Conservation (phyloP, 2,888 invertebrate genomes). For the Electrophaes corylata region DNA sequence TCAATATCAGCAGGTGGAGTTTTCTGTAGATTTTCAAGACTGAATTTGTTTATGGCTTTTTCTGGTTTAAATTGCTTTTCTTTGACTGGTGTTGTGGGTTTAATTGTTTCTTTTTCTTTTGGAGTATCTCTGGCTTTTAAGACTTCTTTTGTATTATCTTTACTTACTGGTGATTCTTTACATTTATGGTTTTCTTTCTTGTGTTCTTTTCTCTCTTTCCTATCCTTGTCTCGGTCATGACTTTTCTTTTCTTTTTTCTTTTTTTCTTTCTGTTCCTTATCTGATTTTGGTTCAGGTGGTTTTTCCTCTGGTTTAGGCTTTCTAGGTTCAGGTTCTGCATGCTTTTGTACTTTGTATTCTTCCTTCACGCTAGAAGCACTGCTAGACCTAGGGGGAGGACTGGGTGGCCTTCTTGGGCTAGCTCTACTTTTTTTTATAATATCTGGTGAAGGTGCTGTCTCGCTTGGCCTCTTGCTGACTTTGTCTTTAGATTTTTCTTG, state of each 20-base stretch:
- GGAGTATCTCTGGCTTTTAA: slow-evolving; percentile 68
- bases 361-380: slow-evolving; percentile 77
- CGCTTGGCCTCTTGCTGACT: slow-evolving; percentile 76
- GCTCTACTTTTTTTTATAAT: slow-evolving; percentile 66
- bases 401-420: slow-evolving; percentile 68
- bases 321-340: slow-evolving; percentile 65
- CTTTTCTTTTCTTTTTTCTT: slow-evolving; percentile 87
- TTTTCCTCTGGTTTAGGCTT: slow-evolving; percentile 78
- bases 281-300: slow-evolving; percentile 79
- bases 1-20: slow-evolving; percentile 70
- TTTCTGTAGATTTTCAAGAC: slow-evolving; percentile 77
- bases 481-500: slow-evolving; percentile 83
- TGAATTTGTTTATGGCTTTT: slow-evolving; percentile 75
- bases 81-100: slow-evolving; percentile 64
- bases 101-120: slow-evolving; percentile 61
- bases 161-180: slow-evolving; percentile 69
- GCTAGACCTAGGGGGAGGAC: slow-evolving; percentile 67
- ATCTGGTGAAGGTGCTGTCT: slow-evolving; percentile 72
- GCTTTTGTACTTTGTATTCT: slow-evolving; percentile 69
- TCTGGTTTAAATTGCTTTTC: slow-evolving; percentile 71
- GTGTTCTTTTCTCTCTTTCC: slow-evolving; percentile 82
- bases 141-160: slow-evolving; percentile 65
- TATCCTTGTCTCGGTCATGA: slow-evolving; percentile 86
- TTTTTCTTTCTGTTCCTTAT: slow-evolving; percentile 81
- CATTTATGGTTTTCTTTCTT: slow-evolving; percentile 83